phyloP scores from a whole-genome alignment of 2,797 vertebrate genomes.

The Betta splendens region DNA sequence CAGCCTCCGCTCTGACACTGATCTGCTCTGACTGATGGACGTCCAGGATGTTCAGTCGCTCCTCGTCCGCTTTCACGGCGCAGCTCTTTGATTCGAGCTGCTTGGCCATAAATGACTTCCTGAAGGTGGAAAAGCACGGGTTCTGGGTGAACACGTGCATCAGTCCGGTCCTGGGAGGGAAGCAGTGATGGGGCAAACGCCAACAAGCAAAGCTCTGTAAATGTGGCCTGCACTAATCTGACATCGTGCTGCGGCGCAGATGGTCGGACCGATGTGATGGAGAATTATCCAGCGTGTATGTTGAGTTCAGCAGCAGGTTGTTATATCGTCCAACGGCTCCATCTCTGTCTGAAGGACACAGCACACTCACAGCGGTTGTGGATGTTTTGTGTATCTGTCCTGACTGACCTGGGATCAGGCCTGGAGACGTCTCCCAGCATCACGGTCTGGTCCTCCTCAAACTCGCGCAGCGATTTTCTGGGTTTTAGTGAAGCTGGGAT shows the following conservation, averaged over 20 bases:
- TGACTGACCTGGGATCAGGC: too few relatives aligned
- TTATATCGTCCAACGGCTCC: too few relatives aligned
- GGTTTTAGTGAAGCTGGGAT: too few relatives aligned
- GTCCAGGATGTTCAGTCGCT: conserved; percentile 32
- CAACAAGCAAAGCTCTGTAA: conserved; percentile 22
- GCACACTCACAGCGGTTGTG: too few relatives aligned
- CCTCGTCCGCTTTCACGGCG: conserved; percentile 22
- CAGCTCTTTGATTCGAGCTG: not conserved
- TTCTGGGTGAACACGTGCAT: not conserved
- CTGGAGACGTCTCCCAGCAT: too few relatives aligned
- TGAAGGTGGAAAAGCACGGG: not conserved
- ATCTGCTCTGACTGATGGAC: conserved; percentile 7
- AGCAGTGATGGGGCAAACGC: conserved; percentile 25
- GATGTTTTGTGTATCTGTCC: too few relatives aligned
- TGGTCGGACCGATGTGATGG: conserved; percentile 68
- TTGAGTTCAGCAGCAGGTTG: too few relatives aligned
- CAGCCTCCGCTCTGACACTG: not conserved
- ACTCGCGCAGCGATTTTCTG: too few relatives aligned
- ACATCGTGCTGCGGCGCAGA: conserved; percentile 55
- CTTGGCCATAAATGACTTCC: not conserved
- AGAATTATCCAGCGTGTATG: conserved; percentile 35
- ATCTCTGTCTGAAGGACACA: too few relatives aligned
- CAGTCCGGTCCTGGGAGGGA: not conserved
- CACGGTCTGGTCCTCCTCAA: too few relatives aligned
- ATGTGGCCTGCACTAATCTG: conserved; percentile 29